phyloP scores from a whole-genome alignment of 1,140 invertebrate species.

The Drosophila pectinifera region DNA sequence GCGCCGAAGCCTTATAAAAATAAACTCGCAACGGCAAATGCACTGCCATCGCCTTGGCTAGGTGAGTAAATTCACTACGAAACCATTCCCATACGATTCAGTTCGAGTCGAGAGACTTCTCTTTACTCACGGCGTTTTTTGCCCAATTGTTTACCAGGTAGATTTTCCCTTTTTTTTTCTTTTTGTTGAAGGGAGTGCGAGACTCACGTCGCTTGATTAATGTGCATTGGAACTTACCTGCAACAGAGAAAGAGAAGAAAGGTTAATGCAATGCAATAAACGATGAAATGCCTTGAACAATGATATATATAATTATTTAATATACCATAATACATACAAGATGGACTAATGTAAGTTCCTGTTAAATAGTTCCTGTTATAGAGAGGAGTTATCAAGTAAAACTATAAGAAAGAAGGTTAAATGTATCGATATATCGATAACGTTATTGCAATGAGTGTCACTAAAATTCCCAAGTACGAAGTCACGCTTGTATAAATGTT shows the following conservation, averaged over 20 bases:
- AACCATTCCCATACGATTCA: not conserved
- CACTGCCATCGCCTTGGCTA: constrained; percentile 16
- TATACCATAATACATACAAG: not conserved
- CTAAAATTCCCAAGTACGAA: not conserved
- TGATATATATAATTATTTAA: not conserved
- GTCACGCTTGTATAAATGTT: too few species aligned
- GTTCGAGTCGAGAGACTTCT: constrained; percentile 21
- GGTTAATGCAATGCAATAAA: constrained; percentile 28
- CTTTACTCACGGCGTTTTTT: constrained; percentile 21
- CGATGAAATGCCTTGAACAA: not conserved
- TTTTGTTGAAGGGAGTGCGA: not conserved
- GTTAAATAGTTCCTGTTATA: too few species aligned
- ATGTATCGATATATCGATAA: too few species aligned
- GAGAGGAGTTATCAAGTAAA: too few species aligned
- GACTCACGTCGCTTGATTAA: constrained; percentile 70
- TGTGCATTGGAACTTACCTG: constrained; percentile 66
- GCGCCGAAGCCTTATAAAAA: constrained; percentile 39
- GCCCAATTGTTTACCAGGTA: constrained; percentile 30
- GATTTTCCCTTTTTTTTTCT: constrained; percentile 6
- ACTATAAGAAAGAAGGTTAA: too few species aligned
- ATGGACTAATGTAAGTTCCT: too few species aligned
- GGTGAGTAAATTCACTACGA: constrained; percentile 12
- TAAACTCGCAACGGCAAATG: constrained; percentile 34
- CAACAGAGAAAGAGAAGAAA: constrained; percentile 33
- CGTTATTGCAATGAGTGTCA: too few species aligned